Evolutionary conservation across 2,113 vertebrate species (phyloP).

Genomic region (Podilymbus podiceps): DNA sequence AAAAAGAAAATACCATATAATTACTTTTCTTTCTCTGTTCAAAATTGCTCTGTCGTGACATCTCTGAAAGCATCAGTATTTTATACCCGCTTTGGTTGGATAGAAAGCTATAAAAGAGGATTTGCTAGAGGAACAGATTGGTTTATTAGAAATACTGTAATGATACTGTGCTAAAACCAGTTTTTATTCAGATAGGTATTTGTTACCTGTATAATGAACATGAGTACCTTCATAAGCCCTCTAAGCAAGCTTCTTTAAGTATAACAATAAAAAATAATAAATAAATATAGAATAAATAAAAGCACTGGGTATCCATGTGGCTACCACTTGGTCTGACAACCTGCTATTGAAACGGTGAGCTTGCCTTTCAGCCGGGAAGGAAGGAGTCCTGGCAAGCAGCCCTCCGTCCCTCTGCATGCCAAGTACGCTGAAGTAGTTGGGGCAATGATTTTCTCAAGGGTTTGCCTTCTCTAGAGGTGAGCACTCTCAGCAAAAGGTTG

Average conservation of each 20-base stretch:
- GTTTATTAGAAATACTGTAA: neutral
- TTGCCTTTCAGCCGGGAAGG: neutral
- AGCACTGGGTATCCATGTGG: rapidly evolving
- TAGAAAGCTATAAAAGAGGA: neutral
- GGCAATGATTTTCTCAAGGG: neutral
- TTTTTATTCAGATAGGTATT: neutral
- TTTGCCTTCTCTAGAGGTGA: neutral
- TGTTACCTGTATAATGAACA: neutral
- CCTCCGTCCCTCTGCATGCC: neutral
- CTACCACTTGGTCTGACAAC: neutral
- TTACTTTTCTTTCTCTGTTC: neutral
- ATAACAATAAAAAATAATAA: neutral
- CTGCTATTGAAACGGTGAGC: rapidly evolving
- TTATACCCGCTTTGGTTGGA: neutral
- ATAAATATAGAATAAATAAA: neutral
- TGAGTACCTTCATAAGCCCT: neutral
- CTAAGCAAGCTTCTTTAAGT: neutral
- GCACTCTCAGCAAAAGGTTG: neutral
- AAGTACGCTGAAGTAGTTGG: rapidly evolving
- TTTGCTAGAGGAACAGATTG: neutral
- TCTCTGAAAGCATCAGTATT: neutral
- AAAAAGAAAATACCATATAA: neutral
- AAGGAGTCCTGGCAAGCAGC: neutral
- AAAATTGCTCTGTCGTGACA: slow-evolving; percentile 32
- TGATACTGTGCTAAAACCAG: neutral